These are phyloP conservation scores for Ashinkailepas kermadecensis DNA, from an alignment of 2,888 invertebrate species.

Conservation along the genomic window DNA sequence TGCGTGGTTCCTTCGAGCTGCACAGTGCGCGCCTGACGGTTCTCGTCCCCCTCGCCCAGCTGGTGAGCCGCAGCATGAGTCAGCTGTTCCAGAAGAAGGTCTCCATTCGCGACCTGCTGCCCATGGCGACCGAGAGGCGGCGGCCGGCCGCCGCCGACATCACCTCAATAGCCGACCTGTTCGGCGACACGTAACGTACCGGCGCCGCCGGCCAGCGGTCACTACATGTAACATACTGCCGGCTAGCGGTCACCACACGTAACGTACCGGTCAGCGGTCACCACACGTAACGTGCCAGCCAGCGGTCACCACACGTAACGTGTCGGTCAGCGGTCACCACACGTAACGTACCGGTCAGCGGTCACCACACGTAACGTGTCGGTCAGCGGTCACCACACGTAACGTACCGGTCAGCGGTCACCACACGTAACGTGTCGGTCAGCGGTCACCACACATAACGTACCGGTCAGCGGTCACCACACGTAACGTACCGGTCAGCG, in stretches of 20 bases:
- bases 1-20: too few species aligned
- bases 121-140: slow-evolving; percentile 35
- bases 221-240: too few species aligned
- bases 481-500: background rate
- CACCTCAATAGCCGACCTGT: background rate
- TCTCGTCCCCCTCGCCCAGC: slow-evolving; percentile 43
- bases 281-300: background rate
- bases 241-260: too few species aligned
- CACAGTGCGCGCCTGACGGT: too few species aligned
- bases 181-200: slow-evolving; percentile 3
- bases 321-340: too few species aligned
- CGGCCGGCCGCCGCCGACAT: slow-evolving; percentile 8
- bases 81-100: slow-evolving; percentile 82
- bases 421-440: background rate
- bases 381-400: too few species aligned
- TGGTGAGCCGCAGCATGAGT: slow-evolving; percentile 75
- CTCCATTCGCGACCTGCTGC: slow-evolving; percentile 74
- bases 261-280: background rate
- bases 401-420: background rate
- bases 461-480: too few species aligned
- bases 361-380: background rate
- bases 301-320: slow-evolving; percentile 7
- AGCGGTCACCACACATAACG: background rate
- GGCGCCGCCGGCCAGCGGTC: too few species aligned
- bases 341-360: background rate